These are phyloP conservation scores for Piprites chloris DNA, from an alignment of 2,113 vertebrate species.

Conservation along the genomic window DNA sequence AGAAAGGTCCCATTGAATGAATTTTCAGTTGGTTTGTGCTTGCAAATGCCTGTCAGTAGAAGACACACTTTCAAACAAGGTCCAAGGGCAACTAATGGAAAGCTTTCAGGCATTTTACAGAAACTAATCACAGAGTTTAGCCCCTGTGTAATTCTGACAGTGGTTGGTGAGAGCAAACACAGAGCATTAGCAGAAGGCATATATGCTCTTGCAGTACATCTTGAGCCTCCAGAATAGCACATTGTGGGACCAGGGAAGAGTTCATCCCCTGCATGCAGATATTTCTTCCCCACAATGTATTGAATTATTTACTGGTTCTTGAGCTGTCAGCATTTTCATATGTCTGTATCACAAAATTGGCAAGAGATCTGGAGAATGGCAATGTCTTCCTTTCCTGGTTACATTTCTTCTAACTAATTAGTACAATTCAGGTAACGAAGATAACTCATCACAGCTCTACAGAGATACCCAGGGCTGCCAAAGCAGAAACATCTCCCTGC, in stretches of 20 bases:
- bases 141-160: not conserved
- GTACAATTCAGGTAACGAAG: not conserved
- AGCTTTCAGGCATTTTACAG: not conserved
- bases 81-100: accelerated
- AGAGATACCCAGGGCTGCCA: not conserved
- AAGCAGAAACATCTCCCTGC: not conserved
- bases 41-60: not conserved
- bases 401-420: not conserved
- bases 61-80: not conserved
- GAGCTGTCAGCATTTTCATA: not conserved
- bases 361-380: not conserved
- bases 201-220: not conserved
- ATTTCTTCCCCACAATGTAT: accelerated
- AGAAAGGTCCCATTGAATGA: not conserved
- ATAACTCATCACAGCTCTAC: not conserved
- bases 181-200: not conserved
- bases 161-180: not conserved
- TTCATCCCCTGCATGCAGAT: not conserved
- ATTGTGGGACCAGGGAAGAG: not conserved
- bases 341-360: not conserved
- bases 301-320: not conserved
- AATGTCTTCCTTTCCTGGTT: not conserved
- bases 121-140: not conserved
- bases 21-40: not conserved
- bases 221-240: not conserved